A percentile compares a stretch with the other conserved stretches of the same genome.
Conservation (phyloP, 2,113 vertebrate species). For the Nansenia antarctica region DNA sequence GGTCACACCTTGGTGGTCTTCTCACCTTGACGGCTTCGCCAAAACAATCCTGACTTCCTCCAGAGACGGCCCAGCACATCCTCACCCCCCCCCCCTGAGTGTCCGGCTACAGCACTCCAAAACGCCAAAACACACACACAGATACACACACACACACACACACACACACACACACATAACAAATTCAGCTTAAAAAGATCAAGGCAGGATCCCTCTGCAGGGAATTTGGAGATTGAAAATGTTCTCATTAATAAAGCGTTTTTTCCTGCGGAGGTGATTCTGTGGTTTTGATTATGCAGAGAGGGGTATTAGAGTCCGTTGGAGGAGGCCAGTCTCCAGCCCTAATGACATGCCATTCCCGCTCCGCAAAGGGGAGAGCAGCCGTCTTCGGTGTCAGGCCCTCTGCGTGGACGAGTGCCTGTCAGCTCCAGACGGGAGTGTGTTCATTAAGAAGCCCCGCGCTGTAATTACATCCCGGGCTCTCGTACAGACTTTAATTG, state of each 20-base stretch:
- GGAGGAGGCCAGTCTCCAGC: slow-evolving; percentile 68
- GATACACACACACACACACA: slow-evolving; percentile 10
- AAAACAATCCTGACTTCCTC: slow-evolving; percentile 54
- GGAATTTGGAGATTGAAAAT: slow-evolving; percentile 38
- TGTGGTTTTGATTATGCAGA: slow-evolving; percentile 69
- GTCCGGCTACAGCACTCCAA: slow-evolving; percentile 43
- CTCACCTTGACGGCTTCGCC: slow-evolving; percentile 62
- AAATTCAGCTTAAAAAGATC: slow-evolving; percentile 12
- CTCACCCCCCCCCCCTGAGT: too few species aligned
- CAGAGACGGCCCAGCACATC: slow-evolving; percentile 49
- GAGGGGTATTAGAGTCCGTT: slow-evolving; percentile 65
- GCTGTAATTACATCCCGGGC: slow-evolving; percentile 65
- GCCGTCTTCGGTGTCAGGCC: slow-evolving; percentile 38
- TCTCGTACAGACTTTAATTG: slow-evolving; percentile 56
- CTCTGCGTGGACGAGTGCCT: slow-evolving; percentile 65
- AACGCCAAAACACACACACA: slow-evolving; percentile 24
- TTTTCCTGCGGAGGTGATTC: slow-evolving; percentile 73
- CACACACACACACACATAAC: slow-evolving; percentile 2
- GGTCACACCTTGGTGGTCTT: slow-evolving; percentile 68
- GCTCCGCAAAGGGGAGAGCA: slow-evolving; percentile 1
- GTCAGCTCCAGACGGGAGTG: slow-evolving; percentile 61
- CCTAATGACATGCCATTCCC: slow-evolving; percentile 76
- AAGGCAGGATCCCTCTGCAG: slow-evolving; percentile 44
- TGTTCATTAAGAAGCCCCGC: slow-evolving; percentile 68
- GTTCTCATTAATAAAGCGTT: slow-evolving; percentile 56